Evolutionary conservation across 35 echinoderm and acorn worm species (phyloP), one percentile per base, ranked within the genome.

Genomic region (Heliocidaris erythrogramma): DNA sequence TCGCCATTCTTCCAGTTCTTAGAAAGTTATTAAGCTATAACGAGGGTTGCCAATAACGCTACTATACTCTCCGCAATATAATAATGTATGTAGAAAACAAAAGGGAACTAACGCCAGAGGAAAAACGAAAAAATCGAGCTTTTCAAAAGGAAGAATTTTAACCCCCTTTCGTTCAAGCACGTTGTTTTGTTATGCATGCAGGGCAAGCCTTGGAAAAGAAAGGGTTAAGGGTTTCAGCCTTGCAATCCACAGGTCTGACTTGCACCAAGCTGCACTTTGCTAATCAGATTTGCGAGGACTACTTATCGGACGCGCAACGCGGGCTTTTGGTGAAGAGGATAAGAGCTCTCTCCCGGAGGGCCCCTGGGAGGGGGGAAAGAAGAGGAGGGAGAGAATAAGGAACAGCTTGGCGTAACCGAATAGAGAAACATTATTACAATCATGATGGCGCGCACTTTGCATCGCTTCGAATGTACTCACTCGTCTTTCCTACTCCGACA

Each of bases 401-500:
- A 56, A 56, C 52, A 56, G 65, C 65, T 78, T 24, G 21, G 27
- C 21, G 65, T 78, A 78, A 78, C 65, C 65, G 21, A 78, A 78
- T 78, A 78, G 65, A 78, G 65, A 78, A 78, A 78, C 65, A 78
- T 78, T 78, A 78, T 78, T 78, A 78, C 65, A 27, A 78, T 78
- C 65, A 78, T 5, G 65, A 27, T 78, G 65, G 65, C n/a, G 7
- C 65, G 65, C 27, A 78, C 21, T 78, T n/a, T 78, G 65, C 65
- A 27, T 78, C 27, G 18, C 65, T 27, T 18, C 65, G 27, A 17
- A 78, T 78, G 27, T n/a, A 78, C 21, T 78, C 65, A 24, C 27
- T 27, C 65, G 27, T 78, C 27, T 78, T 6, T 78, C 27, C 65
- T 21, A 3, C 27, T 29, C 65, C 18, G 65, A 78, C 65, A 7